A percentile compares a stretch with the other conserved stretches of the same genome.
Conservation (phyloP, 2,888 invertebrate genomes). For the Dicycla oo region DNA sequence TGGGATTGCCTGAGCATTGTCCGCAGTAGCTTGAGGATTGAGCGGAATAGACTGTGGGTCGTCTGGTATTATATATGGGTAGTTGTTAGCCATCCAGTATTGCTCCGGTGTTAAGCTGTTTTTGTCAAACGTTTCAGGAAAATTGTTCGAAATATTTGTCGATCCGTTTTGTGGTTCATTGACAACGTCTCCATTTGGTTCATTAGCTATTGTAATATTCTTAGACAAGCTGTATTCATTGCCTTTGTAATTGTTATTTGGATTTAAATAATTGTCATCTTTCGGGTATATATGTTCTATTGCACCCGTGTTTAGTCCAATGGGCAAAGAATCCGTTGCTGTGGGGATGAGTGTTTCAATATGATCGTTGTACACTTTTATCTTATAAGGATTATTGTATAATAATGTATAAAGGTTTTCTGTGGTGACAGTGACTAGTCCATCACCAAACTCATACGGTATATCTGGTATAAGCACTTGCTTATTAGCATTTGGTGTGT, state of each 20-base stretch:
- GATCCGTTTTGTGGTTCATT: conserved; percentile 9
- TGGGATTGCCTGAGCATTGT: not conserved
- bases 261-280: conserved; percentile 7
- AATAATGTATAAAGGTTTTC: conserved; percentile 58
- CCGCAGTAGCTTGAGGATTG: not conserved
- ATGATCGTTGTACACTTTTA: conserved; percentile 42
- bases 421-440: conserved; percentile 44
- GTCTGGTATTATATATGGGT: conserved; percentile 10
- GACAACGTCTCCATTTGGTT: conserved; percentile 1
- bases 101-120: conserved; percentile 8
- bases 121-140: not conserved
- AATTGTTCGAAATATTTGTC: not conserved
- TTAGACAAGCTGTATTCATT: conserved; percentile 24
- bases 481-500: conserved; percentile 73
- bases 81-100: conserved; percentile 18
- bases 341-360: conserved; percentile 13
- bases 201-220: conserved; percentile 1
- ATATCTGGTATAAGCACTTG: conserved; percentile 78
- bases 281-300: conserved; percentile 45
- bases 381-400: conserved; percentile 36
- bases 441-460: conserved; percentile 68
- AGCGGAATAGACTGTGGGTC: not conserved
- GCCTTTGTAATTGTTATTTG: conserved; percentile 5
- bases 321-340: conserved; percentile 25
- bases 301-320: conserved; percentile 51